phyloP scores from a whole-genome alignment of 2,888 invertebrate genomes.

The Lasius fuliginosus region DNA sequence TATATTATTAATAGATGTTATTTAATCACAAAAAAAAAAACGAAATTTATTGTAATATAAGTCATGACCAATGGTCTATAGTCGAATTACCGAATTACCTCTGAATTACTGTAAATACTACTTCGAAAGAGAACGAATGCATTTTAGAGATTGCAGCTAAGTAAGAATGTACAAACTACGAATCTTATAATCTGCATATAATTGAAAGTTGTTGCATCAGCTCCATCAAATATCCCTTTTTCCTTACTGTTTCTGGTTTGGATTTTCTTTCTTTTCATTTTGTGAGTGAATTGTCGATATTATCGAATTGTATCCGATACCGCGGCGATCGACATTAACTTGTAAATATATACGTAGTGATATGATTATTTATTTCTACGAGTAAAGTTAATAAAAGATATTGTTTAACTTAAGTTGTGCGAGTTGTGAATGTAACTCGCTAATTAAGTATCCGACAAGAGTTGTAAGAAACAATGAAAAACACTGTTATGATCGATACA shows the following conservation, averaged over 20 bases:
- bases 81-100: constrained; percentile 14
- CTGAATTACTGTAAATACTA: constrained; percentile 43
- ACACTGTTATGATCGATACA: background rate
- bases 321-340: constrained; percentile 21
- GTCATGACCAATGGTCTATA: constrained; percentile 3
- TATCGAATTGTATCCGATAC: constrained; percentile 11
- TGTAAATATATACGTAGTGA: constrained; percentile 22
- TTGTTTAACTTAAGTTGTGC: constrained; percentile 21
- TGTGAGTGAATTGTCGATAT: constrained; percentile 10
- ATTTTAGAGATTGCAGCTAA: constrained; percentile 19
- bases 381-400: constrained; percentile 21
- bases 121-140: constrained; percentile 42
- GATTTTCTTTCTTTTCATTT: background rate
- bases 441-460: background rate
- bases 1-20: constrained; percentile 25
- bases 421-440: constrained; percentile 10
- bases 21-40: constrained; percentile 22
- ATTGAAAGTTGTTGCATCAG: background rate
- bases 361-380: constrained; percentile 50
- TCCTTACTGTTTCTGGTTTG: background rate
- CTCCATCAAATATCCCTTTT: background rate
- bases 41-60: constrained; percentile 35
- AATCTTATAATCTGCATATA: background rate
- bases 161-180: constrained; percentile 38
- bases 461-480: background rate